Conservation (phyloP, 53 echinoderm and acorn worm genomes). For the Echinometra lucunter region DNA sequence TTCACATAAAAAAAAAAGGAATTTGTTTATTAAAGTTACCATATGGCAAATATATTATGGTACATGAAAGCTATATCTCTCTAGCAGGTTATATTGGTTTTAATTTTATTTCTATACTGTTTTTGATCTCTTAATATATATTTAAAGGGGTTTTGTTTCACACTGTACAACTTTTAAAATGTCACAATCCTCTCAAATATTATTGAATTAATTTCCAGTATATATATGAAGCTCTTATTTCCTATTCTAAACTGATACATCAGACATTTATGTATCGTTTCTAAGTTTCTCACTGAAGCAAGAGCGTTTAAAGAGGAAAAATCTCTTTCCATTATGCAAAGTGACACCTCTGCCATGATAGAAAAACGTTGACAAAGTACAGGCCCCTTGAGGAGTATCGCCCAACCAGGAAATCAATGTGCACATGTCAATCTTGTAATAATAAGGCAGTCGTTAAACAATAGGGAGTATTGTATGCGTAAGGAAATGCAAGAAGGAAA, state of each 20-base stretch:
- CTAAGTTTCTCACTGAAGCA: neutral
- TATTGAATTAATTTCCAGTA: neutral
- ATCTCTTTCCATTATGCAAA: neutral
- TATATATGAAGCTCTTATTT: neutral
- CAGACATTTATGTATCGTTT: neutral
- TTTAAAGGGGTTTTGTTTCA: neutral
- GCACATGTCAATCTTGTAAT: neutral
- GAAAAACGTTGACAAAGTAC: neutral
- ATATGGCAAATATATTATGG: no score
- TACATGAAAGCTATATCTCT: no score
- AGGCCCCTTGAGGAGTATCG: neutral
- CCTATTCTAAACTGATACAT: neutral
- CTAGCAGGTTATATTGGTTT: no score
- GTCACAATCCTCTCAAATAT: neutral
- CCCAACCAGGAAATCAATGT: slow-evolving; percentile 20
- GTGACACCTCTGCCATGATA: neutral
- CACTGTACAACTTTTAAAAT: neutral
- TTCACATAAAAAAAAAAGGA: no score
- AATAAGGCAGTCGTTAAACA: neutral
- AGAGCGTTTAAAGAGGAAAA: neutral
- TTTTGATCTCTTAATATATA: neutral
- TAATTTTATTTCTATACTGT: neutral
- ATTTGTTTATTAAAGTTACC: no score
- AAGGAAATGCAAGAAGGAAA: slow-evolving; percentile 45
- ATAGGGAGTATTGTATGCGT: neutral